These are phyloP conservation scores for Neopelma chrysocephalum DNA, from an alignment of 2,797 vertebrate genomes.

Conservation along the genomic window DNA sequence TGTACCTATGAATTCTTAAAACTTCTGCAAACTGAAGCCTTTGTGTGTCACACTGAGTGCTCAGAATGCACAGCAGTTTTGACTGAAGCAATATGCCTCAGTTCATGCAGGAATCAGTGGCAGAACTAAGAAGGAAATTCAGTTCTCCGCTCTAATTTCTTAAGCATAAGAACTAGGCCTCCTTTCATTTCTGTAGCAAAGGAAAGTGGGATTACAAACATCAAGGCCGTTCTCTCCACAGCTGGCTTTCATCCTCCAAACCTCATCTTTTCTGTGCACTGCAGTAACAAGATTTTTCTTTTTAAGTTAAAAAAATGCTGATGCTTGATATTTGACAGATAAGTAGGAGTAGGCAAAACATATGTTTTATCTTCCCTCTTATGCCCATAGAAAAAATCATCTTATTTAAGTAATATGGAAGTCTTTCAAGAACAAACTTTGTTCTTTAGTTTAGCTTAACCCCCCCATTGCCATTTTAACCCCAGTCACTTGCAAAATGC, in stretches of 20 bases:
- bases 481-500: neutral
- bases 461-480: neutral
- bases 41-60: neutral
- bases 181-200: neutral
- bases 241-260: neutral
- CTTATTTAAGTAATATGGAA: neutral
- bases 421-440: neutral
- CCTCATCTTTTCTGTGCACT: neutral
- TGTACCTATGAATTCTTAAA: neutral
- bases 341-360: neutral
- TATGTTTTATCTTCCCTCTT: neutral
- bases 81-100: neutral
- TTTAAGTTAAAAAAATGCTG: neutral
- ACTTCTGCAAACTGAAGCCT: neutral
- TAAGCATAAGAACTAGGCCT: neutral
- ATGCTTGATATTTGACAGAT: neutral
- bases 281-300: neutral
- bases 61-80: neutral
- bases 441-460: neutral
- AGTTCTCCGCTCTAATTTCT: neutral
- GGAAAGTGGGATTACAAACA: neutral
- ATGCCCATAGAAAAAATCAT: fast-evolving
- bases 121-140: neutral
- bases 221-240: neutral
- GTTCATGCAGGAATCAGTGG: neutral